Evolutionary conservation across 2,797 vertebrate species (phyloP).

Genomic region (Alcedo quadribrachys): DNA sequence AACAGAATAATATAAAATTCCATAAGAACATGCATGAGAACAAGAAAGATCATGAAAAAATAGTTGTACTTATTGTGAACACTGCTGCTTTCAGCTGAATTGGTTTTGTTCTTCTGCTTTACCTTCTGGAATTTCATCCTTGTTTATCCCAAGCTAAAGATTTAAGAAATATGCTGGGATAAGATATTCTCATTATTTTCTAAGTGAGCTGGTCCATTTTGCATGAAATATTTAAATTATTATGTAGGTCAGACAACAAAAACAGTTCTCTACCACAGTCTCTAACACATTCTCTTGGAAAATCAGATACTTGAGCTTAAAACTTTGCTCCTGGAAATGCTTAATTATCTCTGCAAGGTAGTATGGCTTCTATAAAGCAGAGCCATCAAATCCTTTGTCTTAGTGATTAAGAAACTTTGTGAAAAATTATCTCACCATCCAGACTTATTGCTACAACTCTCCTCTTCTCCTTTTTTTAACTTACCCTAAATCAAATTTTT

Average conservation of each 20-base stretch:
- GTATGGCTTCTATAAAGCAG: not conserved
- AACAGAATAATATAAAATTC: not conserved
- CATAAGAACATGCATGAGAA: not conserved
- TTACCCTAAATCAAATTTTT: not conserved
- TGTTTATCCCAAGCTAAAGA: not conserved
- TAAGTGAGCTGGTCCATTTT: not conserved
- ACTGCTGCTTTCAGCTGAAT: not conserved
- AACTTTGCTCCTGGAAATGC: not conserved
- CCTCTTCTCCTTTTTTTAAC: not conserved
- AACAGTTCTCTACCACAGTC: not conserved
- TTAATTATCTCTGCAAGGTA: not conserved
- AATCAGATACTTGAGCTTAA: not conserved
- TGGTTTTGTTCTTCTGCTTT: not conserved
- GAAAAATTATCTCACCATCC: not conserved
- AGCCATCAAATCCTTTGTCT: not conserved
- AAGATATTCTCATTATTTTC: not conserved
- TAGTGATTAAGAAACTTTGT: not conserved
- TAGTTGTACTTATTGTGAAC: not conserved
- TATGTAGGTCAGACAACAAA: not conserved
- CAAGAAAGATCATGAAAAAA: not conserved
- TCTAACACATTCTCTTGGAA: not conserved
- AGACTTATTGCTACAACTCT: not conserved
- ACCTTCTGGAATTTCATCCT: not conserved
- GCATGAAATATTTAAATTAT: not conserved
- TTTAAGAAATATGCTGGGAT: not conserved